Evolutionary conservation across 2,113 vertebrate species (phyloP).

Genomic region (Pimephales promelas): DNA sequence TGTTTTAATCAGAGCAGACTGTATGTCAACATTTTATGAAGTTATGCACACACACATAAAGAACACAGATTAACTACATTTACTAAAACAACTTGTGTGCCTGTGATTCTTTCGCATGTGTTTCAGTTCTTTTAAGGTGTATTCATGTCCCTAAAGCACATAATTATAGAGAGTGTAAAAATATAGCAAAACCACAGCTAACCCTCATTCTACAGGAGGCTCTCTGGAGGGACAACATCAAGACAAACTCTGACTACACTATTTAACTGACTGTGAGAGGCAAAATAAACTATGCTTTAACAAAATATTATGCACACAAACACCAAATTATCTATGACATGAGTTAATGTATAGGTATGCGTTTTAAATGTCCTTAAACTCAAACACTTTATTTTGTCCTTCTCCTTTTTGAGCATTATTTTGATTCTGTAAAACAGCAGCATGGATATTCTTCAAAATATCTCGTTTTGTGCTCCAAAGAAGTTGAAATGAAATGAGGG

Average conservation of each 20-base stretch:
- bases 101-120: neutral
- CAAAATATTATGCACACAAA: neutral
- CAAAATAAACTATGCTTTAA: neutral
- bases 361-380: neutral
- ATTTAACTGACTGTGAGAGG: neutral
- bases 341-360: neutral
- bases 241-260: neutral
- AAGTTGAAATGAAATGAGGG: no score
- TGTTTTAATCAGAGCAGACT: neutral
- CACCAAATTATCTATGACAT: neutral
- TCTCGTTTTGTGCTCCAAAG: no score
- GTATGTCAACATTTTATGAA: neutral
- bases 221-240: neutral
- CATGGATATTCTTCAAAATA: no score
- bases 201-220: neutral
- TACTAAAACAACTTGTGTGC: neutral
- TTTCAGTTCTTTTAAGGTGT: neutral
- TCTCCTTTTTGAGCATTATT: no score
- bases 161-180: constrained; percentile 31
- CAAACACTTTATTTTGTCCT: no score
- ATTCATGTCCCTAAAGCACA: neutral
- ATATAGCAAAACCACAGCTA: constrained; percentile 32
- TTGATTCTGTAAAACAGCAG: no score
- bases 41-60: no score
- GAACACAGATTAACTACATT: neutral